These are phyloP conservation scores for Bombyx mori DNA, from an alignment of 1,140 invertebrate genomes.

Conservation along the genomic window ASM3026992v2 NC_085130.1:9740001-9740500, in stretches of 20 bases:
- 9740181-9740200: slow-evolving; percentile 57
- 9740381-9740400: slow-evolving; percentile 5
- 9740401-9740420: too few species aligned
- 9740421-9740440: too few species aligned
- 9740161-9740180: slow-evolving; percentile 50
- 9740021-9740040: too few species aligned
- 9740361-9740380: slow-evolving; percentile 51
- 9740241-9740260: slow-evolving; percentile 40
- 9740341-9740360: slow-evolving; percentile 52
- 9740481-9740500: too few species aligned
- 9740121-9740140: slow-evolving; percentile 15
- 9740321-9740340: slow-evolving; percentile 51
- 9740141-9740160: slow-evolving; percentile 30
- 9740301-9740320: slow-evolving; percentile 37
- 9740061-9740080: too few species aligned
- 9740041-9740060: too few species aligned
- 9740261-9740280: slow-evolving; percentile 34
- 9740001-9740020: too few species aligned
- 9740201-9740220: slow-evolving; percentile 29
- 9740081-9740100: too few species aligned
- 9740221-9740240: slow-evolving; percentile 44
- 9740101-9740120: too few species aligned
- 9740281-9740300: slow-evolving; percentile 44
- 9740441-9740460: too few species aligned
- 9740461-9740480: too few species aligned